phyloP scores from a whole-genome alignment of 2,888 invertebrate genomes.

The Nephrotoma appendiculata region DNA sequence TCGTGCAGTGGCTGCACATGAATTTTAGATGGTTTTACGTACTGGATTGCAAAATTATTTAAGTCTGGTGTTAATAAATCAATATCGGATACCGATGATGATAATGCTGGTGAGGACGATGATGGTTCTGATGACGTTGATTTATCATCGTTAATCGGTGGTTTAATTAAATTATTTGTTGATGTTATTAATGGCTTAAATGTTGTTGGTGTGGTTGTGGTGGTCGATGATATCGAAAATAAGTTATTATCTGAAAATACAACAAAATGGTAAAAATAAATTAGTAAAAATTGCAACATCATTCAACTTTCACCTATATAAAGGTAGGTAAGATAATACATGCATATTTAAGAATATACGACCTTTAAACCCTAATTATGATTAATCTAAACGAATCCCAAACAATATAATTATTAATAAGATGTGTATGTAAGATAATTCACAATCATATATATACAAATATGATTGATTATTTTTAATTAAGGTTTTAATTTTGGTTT shows the following conservation, averaged over 20 bases:
- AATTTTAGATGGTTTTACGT: constrained; percentile 41
- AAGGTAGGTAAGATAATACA: background rate
- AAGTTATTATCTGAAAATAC: background rate
- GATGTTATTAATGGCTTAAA: background rate
- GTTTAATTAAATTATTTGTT: background rate
- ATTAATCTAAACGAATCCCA: background rate
- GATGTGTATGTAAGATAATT: background rate
- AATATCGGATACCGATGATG: background rate
- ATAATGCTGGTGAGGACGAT: background rate
- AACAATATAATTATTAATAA: background rate
- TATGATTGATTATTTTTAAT: background rate
- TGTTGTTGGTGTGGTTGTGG: background rate
- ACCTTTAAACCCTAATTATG: background rate
- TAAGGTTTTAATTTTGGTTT: background rate
- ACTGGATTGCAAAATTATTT: constrained; percentile 27
- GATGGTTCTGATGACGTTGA: background rate
- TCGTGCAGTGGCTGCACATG: constrained; percentile 38
- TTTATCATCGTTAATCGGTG: background rate
- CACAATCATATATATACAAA: background rate
- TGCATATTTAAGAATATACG: background rate
- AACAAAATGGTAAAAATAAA: background rate
- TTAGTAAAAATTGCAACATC: background rate
- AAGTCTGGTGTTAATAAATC: constrained; percentile 1
- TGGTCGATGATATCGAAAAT: background rate
- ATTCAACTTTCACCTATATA: background rate